Conservation (phyloP, 1,140 invertebrate species). For the Wasmannia auropunctata region DNA sequence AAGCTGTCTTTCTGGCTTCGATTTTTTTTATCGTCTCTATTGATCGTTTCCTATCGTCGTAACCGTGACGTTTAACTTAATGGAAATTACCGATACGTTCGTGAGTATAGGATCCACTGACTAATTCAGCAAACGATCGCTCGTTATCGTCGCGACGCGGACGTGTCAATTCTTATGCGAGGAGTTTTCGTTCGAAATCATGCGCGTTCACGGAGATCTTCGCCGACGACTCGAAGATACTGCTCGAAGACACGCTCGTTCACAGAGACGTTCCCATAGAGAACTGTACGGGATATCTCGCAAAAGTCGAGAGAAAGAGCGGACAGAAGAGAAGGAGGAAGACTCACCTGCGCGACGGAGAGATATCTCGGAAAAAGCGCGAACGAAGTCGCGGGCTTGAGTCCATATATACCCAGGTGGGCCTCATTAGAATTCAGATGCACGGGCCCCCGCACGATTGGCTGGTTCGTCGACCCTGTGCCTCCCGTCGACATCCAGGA, state of each 20-base stretch:
- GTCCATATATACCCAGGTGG: constrained; percentile 82
- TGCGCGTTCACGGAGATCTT: neutral
- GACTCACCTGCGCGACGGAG: constrained; percentile 80
- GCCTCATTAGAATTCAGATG: constrained; percentile 84
- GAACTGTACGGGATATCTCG: neutral
- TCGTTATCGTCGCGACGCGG: neutral
- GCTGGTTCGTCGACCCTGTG: constrained; percentile 83
- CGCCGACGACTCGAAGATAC: neutral
- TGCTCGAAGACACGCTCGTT: neutral
- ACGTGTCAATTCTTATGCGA: neutral
- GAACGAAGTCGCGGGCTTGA: constrained; percentile 73
- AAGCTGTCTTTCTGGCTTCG: neutral
- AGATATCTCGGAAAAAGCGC: constrained; percentile 79
- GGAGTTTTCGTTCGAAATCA: neutral
- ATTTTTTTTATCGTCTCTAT: neutral
- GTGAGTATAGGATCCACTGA: neutral
- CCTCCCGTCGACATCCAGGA: constrained; percentile 67
- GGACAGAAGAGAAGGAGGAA: constrained; percentile 40
- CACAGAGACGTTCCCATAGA: neutral
- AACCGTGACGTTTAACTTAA: neutral
- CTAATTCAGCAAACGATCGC: neutral
- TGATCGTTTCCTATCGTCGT: neutral
- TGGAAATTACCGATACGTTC: neutral
- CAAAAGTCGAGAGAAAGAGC: neutral
- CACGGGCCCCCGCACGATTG: constrained; percentile 80